These are phyloP conservation scores for Calidris pugnax DNA, from an alignment of 2,113 vertebrate species.

Conservation along the genomic window DNA sequence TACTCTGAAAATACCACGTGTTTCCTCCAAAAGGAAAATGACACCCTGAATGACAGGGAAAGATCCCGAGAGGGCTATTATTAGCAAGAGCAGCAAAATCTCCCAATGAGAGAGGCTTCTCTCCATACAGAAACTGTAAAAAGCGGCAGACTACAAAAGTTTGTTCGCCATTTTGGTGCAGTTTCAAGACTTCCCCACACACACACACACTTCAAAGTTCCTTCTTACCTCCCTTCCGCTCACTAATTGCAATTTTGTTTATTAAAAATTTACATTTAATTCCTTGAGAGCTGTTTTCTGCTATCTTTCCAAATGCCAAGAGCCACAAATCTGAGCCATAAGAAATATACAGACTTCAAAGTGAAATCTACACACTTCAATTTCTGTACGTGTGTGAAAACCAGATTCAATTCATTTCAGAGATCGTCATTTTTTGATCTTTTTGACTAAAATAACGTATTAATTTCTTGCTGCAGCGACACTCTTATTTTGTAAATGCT, in stretches of 20 bases:
- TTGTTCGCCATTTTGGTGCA: not conserved
- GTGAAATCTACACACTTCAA: constrained; percentile 46
- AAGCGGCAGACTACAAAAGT: not conserved
- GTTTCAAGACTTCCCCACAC: not conserved
- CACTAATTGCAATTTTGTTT: constrained; percentile 34
- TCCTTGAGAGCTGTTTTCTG: not conserved
- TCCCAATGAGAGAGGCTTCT: not conserved
- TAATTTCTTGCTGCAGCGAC: not conserved
- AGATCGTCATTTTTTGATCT: constrained; percentile 28
- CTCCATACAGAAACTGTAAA: not conserved
- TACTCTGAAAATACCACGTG: not conserved
- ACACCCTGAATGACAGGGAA: not conserved
- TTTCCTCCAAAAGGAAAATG: not conserved
- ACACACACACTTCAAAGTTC: not conserved
- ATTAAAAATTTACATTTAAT: constrained; percentile 43
- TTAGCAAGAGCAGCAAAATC: not conserved
- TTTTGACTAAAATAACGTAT: constrained; percentile 46
- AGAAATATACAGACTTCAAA: constrained; percentile 66
- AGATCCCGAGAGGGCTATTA: not conserved
- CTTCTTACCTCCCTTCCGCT: not conserved
- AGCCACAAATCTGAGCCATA: constrained; percentile 60
- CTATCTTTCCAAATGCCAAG: constrained; percentile 51
- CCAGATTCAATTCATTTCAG: constrained; percentile 46
- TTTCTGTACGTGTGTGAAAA: constrained; percentile 34
- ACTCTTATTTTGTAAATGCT: constrained; percentile 17